These are phyloP conservation scores for Sphenodon punctatus DNA, from an alignment of 2,797 vertebrate species.

Conservation along the genomic window DNA sequence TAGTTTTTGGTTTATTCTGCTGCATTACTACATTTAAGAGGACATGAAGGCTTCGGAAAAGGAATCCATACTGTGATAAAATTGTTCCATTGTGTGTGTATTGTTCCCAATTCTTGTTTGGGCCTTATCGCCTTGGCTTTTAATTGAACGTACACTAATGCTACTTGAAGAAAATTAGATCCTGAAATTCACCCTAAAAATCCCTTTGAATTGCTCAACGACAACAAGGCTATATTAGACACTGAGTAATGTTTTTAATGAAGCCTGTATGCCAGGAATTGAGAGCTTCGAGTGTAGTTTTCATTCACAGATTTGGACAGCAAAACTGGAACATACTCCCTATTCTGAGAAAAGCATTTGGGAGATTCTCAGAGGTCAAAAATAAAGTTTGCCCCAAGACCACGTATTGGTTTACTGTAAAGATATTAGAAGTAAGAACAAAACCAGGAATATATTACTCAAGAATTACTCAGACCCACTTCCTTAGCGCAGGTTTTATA, in stretches of 20 bases:
- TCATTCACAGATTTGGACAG: not conserved
- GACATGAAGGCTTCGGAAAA: not conserved
- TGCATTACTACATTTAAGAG: not conserved
- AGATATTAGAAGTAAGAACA: not conserved
- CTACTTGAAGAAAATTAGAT: not conserved
- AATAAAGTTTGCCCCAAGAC: not conserved
- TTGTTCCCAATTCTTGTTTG: not conserved
- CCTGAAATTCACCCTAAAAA: not conserved
- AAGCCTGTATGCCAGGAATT: not conserved
- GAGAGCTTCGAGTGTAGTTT: not conserved
- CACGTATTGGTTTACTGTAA: not conserved
- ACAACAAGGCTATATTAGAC: not conserved
- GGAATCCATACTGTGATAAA: not conserved
- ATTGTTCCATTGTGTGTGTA: not conserved
- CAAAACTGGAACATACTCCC: not conserved
- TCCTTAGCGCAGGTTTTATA: accelerated
- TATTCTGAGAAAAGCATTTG: not conserved
- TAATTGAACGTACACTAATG: not conserved
- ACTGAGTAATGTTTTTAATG: too few relatives aligned
- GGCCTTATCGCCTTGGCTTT: not conserved
- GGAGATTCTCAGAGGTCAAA: not conserved
- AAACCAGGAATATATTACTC: not conserved
- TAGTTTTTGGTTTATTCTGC: not conserved
- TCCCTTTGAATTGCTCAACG: not conserved
- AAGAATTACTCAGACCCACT: accelerated